Evolutionary conservation across 1,140 invertebrate genomes (phyloP).

Genomic region (Pseudomyrmex pallidus): DNA sequence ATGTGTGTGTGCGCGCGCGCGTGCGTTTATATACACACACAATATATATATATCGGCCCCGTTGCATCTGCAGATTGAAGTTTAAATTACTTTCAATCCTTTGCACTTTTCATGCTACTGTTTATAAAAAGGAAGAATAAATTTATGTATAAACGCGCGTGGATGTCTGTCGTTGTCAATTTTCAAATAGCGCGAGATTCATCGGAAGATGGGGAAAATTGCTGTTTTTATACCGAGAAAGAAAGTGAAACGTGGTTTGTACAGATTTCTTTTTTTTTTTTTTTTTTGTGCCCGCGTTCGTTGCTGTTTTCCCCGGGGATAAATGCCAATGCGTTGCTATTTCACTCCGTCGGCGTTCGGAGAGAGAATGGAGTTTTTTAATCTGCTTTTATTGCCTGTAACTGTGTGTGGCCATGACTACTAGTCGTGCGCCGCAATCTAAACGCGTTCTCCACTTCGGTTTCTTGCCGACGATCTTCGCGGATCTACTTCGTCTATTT

Average conservation of each 20-base stretch:
- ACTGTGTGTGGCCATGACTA: conserved; percentile 72
- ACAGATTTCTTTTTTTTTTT: conserved; percentile 19
- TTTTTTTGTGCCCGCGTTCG: conserved; percentile 37
- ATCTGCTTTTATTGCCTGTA: conserved; percentile 80
- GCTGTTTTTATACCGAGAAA: conserved; percentile 31
- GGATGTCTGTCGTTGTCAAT: neutral
- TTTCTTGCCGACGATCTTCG: conserved; percentile 51
- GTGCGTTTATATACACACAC: no score
- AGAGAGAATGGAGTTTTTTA: conserved; percentile 77
- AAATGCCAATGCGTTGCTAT: conserved; percentile 61
- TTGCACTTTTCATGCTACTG: neutral
- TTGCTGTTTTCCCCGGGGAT: conserved; percentile 1
- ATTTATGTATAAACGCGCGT: neutral
- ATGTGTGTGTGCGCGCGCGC: no score
- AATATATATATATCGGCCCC: neutral
- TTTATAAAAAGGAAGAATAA: conserved; percentile 11
- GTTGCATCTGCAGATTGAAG: conserved; percentile 30
- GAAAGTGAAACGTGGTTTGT: conserved; percentile 47
- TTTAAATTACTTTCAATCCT: conserved; percentile 12
- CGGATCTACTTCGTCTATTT: conserved; percentile 45
- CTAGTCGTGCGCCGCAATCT: conserved; percentile 70
- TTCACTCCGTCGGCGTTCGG: conserved; percentile 35
- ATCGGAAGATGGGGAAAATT: conserved; percentile 25
- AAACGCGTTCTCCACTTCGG: conserved; percentile 63
- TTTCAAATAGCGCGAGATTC: neutral